These are phyloP conservation scores for Pachyseris speciosa DNA, from an alignment of 64 coral and sea anemone genomes.

Conservation along the genomic window DNA sequence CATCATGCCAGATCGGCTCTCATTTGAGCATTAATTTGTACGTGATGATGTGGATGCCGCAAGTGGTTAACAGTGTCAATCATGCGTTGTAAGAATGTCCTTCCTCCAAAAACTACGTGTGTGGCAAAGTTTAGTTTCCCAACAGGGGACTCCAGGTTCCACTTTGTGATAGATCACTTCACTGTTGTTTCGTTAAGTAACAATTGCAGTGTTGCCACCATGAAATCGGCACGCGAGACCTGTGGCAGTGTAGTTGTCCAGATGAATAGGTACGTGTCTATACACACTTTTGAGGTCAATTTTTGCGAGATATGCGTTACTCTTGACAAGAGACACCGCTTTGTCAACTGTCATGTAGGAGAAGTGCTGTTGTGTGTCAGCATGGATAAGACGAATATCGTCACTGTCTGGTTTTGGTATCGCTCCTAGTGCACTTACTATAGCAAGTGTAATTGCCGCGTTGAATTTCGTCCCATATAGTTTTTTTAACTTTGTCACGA, in stretches of 20 bases:
- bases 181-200: neutral
- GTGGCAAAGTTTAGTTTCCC: conserved; percentile 49
- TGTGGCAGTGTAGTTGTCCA: conserved; percentile 38
- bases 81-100: conserved; percentile 35
- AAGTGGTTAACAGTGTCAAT: conserved; percentile 52
- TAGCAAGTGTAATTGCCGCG: conserved; percentile 10
- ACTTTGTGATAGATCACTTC: conserved; percentile 31
- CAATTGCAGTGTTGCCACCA: neutral
- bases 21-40: neutral
- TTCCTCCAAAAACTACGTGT: conserved; percentile 34
- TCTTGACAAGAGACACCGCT: neutral
- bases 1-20: conserved; percentile 22
- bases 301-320: conserved; percentile 47
- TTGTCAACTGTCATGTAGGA: neutral
- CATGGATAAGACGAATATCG: conserved; percentile 18
- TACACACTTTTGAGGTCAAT: conserved; percentile 53
- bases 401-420: conserved; percentile 23
- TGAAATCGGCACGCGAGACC: conserved; percentile 41
- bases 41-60: conserved; percentile 36
- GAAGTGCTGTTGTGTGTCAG: neutral
- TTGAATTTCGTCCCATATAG: conserved; percentile 1
- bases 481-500: conserved; percentile 6
- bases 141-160: conserved; percentile 42
- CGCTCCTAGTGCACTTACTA: conserved; percentile 26
- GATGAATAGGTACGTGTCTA: conserved; percentile 56